phyloP scores from a whole-genome alignment of 2,113 vertebrate genomes.

The Brachypteracias leptosomus region DNA sequence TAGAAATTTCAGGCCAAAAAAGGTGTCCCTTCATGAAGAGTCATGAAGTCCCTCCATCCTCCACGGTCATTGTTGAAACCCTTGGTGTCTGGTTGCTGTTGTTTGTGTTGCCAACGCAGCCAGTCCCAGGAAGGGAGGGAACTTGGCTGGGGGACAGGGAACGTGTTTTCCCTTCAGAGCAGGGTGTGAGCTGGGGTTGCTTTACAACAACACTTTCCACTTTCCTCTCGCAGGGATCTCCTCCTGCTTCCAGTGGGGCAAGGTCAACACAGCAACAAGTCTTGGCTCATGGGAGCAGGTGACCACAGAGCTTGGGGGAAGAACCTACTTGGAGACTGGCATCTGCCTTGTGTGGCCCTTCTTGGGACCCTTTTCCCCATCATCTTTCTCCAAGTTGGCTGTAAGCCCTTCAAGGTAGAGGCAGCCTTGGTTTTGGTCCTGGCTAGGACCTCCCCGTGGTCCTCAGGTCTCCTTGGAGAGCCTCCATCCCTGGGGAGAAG shows the following conservation, averaged over 20 bases:
- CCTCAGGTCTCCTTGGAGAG: not conserved
- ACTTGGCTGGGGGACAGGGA: not conserved
- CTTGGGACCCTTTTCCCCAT: not conserved
- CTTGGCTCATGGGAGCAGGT: not conserved
- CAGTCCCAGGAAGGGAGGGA: constrained; percentile 36
- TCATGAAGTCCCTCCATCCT: rapidly evolving
- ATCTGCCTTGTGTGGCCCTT: not conserved
- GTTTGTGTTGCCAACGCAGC: not conserved
- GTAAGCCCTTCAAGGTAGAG: not conserved
- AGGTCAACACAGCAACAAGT: not conserved
- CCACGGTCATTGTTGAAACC: not conserved
- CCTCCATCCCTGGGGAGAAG: not conserved
- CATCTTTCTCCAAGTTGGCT: not conserved
- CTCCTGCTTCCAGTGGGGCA: not conserved
- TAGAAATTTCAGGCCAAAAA: not conserved
- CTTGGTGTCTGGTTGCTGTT: constrained; percentile 18
- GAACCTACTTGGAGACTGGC: not conserved
- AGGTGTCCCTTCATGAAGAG: not conserved
- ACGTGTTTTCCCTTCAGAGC: constrained; percentile 1
- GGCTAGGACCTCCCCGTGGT: not conserved
- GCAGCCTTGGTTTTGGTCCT: not conserved
- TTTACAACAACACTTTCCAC: constrained; percentile 4
- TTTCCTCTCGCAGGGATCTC: not conserved
- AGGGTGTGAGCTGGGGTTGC: constrained; percentile 11
- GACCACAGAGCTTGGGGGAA: rapidly evolving